Base-by-base conservation (phyloP, 2,113 vertebrate genomes). In the Equus przewalskii region DNA sequence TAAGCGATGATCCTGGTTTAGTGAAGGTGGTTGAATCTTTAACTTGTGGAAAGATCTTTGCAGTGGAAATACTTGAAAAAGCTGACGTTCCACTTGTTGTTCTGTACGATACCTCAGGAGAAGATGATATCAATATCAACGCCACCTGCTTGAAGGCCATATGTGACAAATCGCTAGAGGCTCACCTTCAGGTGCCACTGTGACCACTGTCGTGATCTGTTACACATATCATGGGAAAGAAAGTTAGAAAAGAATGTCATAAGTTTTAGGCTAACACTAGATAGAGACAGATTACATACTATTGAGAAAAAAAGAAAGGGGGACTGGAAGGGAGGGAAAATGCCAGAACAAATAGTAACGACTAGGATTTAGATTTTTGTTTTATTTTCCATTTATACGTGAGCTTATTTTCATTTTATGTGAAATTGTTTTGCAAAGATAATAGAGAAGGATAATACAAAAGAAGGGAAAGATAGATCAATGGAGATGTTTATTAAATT, bases 61-160 rank as follows among this genome's bases (percentile, higher is more conserved):
- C 99, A 69, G 99, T 99, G 97, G 99, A 99, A 98, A 99, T 99
- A 72, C 92, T 99, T 58, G 99, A 99, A 89, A 99, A 98, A 76
- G 98, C 98, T 41, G 99, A 99, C 36, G 78, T 94, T 60, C 99
- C 99, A 28, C 96, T 99, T 79, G 99, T 99, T 76, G 99, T 99
- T 94, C 98, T 99, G 18, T 99, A 99, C 16, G 99, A 99, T 91
- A 99, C 99, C 11, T 99, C 99, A 0, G 99, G 99, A 93, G 99
- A 99, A 62, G 99, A 99, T 0, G 99, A 99, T 72, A 73, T 99
- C 95, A 99, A 99, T 96, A 99, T 99, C 69, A 99, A 99, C 91
- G 98, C 99, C 33, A 86, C 96, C 58, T 99, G 99, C 97, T 97
- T 99, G 95, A 99, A 99, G 96, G 98, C 98, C 9, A 93, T 99